Conservation (phyloP, 2,797 vertebrate genomes). For the Nothura maculosa region DNA sequence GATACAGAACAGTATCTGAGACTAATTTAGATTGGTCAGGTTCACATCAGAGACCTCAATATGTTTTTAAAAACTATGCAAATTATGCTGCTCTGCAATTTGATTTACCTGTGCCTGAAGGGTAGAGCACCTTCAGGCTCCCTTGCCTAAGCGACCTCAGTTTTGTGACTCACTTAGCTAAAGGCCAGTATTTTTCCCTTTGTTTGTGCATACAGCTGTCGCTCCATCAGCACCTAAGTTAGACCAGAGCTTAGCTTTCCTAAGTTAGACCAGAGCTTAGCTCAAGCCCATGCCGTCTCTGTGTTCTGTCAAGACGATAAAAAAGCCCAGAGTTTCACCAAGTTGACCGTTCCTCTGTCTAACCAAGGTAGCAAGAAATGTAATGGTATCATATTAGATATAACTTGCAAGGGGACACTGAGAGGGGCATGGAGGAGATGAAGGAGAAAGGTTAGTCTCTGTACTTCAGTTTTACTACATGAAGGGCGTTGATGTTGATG, state of each 20-base stretch:
- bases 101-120: neutral
- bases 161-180: neutral
- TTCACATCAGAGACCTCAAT: neutral
- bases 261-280: neutral
- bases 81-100: neutral
- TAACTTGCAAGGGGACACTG: neutral
- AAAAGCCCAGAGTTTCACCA: neutral
- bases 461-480: neutral
- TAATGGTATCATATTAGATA: neutral
- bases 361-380: neutral
- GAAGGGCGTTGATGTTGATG: conserved; percentile 21
- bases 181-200: neutral
- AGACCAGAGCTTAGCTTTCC: neutral
- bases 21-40: neutral
- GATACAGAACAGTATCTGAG: neutral
- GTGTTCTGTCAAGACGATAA: neutral
- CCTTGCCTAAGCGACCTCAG: neutral
- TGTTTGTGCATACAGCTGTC: conserved; percentile 8
- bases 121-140: neutral
- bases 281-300: neutral
- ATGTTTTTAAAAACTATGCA: neutral
- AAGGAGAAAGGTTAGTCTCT: neutral
- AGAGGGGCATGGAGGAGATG: neutral
- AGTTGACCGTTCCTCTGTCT: neutral
- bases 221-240: neutral